Conservation (phyloP, 2,113 vertebrate genomes). For the Ceyx cyanopectus region DNA sequence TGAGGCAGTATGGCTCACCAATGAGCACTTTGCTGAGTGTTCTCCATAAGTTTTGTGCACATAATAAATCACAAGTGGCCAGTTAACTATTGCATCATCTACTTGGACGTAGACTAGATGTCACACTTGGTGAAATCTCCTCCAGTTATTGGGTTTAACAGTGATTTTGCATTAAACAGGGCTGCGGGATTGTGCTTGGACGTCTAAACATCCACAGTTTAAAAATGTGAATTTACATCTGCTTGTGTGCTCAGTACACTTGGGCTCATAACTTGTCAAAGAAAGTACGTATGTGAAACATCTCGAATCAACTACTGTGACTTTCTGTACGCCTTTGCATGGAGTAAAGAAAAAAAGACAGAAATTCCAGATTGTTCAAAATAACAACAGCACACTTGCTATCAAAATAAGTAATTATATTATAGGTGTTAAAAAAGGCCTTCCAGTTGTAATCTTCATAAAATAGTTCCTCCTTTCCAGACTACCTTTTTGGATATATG, state of each 20-base stretch:
- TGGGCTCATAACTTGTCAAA: neutral
- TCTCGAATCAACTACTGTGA: neutral
- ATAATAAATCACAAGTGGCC: conserved; percentile 68
- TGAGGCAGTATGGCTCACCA: conserved; percentile 38
- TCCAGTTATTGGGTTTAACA: neutral
- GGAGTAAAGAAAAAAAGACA: neutral
- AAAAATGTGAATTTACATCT: neutral
- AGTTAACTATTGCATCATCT: neutral
- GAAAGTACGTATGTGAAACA: neutral
- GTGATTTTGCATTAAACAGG: conserved; percentile 10
- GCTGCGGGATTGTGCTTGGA: neutral
- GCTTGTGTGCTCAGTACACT: neutral
- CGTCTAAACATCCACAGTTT: neutral
- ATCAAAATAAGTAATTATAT: neutral
- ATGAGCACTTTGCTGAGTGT: conserved; percentile 12
- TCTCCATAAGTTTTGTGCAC: conserved; percentile 47
- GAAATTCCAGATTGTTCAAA: neutral
- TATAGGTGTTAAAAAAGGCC: neutral
- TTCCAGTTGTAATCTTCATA: neutral
- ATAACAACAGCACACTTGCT: neutral
- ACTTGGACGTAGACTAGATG: neutral
- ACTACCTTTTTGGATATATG: neutral
- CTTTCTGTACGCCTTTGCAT: neutral
- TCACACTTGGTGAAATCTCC: neutral
- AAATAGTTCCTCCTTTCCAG: neutral